Conservation (phyloP, 2,888 invertebrate genomes). For the Chrysolina oricalcia region DNA sequence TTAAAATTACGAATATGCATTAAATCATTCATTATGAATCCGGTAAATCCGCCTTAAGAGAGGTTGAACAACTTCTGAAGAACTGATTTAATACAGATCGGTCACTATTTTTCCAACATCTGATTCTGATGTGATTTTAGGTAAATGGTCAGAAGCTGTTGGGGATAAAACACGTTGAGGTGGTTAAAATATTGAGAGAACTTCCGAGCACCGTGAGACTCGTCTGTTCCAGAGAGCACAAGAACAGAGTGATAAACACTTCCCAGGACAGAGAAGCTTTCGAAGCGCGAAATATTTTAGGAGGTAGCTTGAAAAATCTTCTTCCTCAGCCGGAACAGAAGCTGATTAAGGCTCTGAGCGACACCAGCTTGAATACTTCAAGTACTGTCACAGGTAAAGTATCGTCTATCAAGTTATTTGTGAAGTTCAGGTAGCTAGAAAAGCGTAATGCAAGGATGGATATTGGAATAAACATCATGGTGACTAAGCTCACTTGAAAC, state of each 20-base stretch:
- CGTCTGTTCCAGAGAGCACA: conserved; percentile 86
- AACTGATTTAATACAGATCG: no score
- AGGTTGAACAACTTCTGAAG: no score
- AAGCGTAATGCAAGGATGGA: no score
- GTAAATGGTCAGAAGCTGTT: conserved; percentile 94
- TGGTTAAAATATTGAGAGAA: conserved; percentile 95
- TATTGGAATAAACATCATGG: no score
- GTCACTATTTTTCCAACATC: no score
- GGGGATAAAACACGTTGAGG: conserved; percentile 96
- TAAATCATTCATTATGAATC: no score
- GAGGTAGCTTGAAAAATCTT: conserved; percentile 89
- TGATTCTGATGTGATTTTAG: conserved; percentile 70
- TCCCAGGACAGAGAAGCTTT: conserved; percentile 84
- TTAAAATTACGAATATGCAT: no score
- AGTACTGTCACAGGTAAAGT: conserved; percentile 81
- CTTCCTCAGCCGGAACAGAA: conserved; percentile 72
- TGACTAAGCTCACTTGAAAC: no score
- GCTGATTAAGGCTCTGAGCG: conserved; percentile 94
- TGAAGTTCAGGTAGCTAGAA: no score
- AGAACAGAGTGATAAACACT: conserved; percentile 81
- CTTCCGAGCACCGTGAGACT: conserved; percentile 92
- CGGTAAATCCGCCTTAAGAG: no score
- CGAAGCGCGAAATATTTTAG: conserved; percentile 86
- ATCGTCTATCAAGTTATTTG: no score
- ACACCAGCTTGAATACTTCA: conserved; percentile 92